Evolutionary conservation across 2,888 invertebrate species (phyloP).

Genomic region (Tenthredo mesomela): DNA sequence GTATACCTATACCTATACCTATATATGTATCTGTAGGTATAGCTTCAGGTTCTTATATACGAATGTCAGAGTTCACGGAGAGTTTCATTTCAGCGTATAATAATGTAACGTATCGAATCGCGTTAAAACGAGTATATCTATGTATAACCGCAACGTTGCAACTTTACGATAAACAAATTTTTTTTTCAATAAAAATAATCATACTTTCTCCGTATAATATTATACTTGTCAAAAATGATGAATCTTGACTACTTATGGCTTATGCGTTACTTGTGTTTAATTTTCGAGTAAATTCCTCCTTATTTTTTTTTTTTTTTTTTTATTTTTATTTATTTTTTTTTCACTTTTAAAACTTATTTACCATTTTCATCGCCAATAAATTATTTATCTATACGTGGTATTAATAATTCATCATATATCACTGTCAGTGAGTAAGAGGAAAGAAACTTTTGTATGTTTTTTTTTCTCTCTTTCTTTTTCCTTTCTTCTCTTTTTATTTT

Average conservation of each 20-base stretch:
- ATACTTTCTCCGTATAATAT: not conserved
- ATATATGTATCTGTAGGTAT: too few species aligned
- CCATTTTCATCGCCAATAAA: not conserved
- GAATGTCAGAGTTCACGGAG: constrained; percentile 17
- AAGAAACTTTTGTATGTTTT: not conserved
- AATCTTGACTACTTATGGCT: not conserved
- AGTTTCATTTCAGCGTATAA: not conserved
- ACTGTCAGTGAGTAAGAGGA: not conserved
- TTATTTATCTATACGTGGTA: not conserved
- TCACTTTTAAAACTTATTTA: not conserved
- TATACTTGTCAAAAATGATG: not conserved
- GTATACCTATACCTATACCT: not conserved
- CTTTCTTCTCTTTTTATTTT: not conserved
- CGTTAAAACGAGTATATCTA: not conserved
- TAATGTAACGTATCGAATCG: not conserved
- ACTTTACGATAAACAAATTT: not conserved
- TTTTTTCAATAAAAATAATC: too few species aligned
- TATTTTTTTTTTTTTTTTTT: not conserved
- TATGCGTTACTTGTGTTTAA: too few species aligned
- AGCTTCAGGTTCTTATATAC: not conserved
- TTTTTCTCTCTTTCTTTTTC: not conserved
- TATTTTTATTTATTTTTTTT: not conserved
- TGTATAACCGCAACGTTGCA: not conserved
- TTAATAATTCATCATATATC: constrained; percentile 13
- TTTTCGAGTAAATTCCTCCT: not conserved